Evolutionary conservation across 2,113 vertebrate genomes (phyloP).

Genomic region (Anseranas semipalmata): DNA sequence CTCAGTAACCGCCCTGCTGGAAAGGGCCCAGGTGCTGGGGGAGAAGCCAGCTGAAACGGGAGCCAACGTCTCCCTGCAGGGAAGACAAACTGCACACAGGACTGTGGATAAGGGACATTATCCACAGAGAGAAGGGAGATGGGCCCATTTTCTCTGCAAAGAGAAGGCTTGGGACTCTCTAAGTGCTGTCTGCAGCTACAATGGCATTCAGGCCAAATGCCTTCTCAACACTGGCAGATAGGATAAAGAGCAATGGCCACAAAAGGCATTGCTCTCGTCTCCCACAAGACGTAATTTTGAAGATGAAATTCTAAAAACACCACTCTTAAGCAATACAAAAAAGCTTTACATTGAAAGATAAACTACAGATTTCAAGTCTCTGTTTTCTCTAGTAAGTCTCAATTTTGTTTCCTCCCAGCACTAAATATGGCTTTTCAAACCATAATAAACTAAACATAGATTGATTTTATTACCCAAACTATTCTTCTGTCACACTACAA

Average conservation of each 20-base stretch:
- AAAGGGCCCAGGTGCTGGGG: neutral
- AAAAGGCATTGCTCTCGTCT: neutral
- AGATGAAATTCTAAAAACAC: neutral
- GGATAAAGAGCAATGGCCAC: no score
- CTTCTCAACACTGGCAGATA: no score
- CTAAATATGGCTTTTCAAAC: neutral
- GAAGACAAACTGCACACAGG: neutral
- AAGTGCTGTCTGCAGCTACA: neutral
- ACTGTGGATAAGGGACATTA: neutral
- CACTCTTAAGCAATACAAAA: neutral
- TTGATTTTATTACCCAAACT: neutral
- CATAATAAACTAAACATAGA: neutral
- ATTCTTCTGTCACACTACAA: neutral
- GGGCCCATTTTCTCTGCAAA: neutral
- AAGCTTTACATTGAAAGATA: neutral
- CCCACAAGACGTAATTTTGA: neutral
- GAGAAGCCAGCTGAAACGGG: neutral
- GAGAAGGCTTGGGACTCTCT: neutral
- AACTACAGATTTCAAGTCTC: neutral
- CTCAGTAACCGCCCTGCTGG: neutral
- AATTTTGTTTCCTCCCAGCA: neutral
- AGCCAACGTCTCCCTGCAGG: neutral
- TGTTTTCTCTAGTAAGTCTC: neutral
- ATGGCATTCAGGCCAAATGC: no score
- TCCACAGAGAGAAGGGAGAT: neutral